Evolutionary conservation across 2,113 vertebrate species (phyloP), one percentile per base, ranked within the genome.

Genomic region (Falco punctatus): DNA sequence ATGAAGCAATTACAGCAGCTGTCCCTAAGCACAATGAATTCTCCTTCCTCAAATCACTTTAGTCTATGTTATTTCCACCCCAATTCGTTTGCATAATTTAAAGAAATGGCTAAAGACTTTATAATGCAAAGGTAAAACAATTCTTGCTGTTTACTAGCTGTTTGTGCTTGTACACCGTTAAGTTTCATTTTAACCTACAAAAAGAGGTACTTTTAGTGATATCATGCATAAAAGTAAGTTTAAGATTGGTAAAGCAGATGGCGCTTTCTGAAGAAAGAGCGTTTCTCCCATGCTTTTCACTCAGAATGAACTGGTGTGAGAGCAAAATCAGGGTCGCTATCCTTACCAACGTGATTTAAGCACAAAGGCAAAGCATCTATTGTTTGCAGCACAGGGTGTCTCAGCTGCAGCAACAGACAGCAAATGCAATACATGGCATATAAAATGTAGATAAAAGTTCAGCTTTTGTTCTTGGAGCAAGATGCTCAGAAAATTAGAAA

Each of bases 91-190:
- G 66, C 9, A 13, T 57, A 71, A 72, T 54, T 84, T 83, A 27
- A 55, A 95, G 22, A 78, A 78, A 81, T 16, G 4, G 13, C 11
- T 44, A 10, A 80, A 73, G 35, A 46, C 1, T 65, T 89, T 19
- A 18, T n/a, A 32, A 7, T 18, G 26, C 20, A 89, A 54, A 66
- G 16, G 3, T 77, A 44, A 42, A 91, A 52, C 8, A 9, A 5
- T 13, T 74, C 52, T 20, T 52, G 48, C 27, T 64, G 2, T 78
- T 88, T 80, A 23, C 19, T 69, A 51, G 49, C 14, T 75, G 6
- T 42, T 91, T 51, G 40, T 33, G 33, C 33, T 54, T 0, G 0
- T 49, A 69, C 9, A 10, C 13, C 2, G 2, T 52, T 69, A 71
- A 24, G 48, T 52, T 48, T 91, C 84, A 55, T 58, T 95, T 78